These are phyloP conservation scores for Odontophorus gujanensis DNA, from an alignment of 2,113 vertebrate genomes.

Conservation along the genomic window DNA sequence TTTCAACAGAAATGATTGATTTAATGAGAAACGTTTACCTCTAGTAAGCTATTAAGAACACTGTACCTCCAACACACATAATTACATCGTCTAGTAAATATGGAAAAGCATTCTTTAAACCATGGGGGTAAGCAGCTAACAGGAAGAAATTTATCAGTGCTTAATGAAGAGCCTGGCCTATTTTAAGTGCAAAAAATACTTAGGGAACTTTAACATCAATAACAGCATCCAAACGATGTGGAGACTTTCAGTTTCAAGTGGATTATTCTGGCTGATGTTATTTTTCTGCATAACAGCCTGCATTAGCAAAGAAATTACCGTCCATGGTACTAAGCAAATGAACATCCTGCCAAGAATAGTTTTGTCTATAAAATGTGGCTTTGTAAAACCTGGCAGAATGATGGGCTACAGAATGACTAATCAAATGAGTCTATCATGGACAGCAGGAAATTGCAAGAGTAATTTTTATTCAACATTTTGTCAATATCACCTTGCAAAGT, in stretches of 20 bases:
- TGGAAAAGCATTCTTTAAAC: background rate
- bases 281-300: background rate
- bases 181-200: background rate
- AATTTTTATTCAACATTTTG: background rate
- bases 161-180: background rate
- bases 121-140: background rate
- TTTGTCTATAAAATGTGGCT: background rate
- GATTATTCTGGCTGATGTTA: background rate
- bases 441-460: background rate
- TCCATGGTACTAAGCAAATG: background rate
- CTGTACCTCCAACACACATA: background rate
- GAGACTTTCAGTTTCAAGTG: background rate
- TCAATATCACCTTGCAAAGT: background rate
- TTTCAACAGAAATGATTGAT: background rate
- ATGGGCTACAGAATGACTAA: background rate
- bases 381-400: background rate
- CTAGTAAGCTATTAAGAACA: background rate
- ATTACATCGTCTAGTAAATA: background rate
- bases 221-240: background rate
- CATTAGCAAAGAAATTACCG: background rate
- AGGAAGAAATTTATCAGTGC: background rate
- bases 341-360: background rate
- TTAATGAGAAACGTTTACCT: background rate
- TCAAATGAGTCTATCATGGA: background rate
- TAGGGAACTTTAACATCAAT: background rate